These are phyloP conservation scores for Larimichthys polyactis DNA, from an alignment of 2,113 vertebrate species.

Conservation along the genomic window DNA sequence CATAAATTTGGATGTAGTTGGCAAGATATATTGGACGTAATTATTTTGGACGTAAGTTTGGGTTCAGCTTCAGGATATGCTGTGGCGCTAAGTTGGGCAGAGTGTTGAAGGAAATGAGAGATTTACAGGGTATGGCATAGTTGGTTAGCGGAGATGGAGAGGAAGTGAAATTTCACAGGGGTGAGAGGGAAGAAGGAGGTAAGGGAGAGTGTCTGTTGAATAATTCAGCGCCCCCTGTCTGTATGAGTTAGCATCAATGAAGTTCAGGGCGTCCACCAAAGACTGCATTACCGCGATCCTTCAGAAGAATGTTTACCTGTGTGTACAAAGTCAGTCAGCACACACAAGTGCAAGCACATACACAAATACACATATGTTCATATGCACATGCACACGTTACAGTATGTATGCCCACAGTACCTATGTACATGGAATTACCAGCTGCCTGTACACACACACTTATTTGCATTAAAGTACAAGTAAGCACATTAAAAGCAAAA, in stretches of 20 bases:
- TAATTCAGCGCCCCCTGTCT: conserved; percentile 84
- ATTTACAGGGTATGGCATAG: conserved; percentile 51
- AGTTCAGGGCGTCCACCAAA: conserved; percentile 69
- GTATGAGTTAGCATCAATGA: conserved; percentile 80
- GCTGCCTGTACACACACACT: neutral
- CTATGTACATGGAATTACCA: neutral
- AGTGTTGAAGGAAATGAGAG: conserved; percentile 48
- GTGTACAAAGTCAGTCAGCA: neutral
- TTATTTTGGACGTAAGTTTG: conserved; percentile 4
- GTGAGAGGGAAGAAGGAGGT: conserved; percentile 51
- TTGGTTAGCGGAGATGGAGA: conserved; percentile 57
- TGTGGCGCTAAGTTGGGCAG: conserved; percentile 34
- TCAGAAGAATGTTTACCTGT: conserved; percentile 57
- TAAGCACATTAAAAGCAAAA: conserved; percentile 47
- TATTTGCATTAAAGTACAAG: conserved; percentile 41
- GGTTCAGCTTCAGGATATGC: neutral
- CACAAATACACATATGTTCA: conserved; percentile 8
- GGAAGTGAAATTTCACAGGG: conserved; percentile 69
- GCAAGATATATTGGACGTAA: conserved; percentile 7
- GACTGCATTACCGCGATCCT: conserved; percentile 53
- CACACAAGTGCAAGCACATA: neutral
- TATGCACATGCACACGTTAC: conserved; percentile 1
- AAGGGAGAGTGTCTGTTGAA: conserved; percentile 77
- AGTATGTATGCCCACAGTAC: neutral
- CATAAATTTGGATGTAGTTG: conserved; percentile 15